Conservation (phyloP, 2,797 vertebrate species). For the Coregonus suidteri region DNA sequence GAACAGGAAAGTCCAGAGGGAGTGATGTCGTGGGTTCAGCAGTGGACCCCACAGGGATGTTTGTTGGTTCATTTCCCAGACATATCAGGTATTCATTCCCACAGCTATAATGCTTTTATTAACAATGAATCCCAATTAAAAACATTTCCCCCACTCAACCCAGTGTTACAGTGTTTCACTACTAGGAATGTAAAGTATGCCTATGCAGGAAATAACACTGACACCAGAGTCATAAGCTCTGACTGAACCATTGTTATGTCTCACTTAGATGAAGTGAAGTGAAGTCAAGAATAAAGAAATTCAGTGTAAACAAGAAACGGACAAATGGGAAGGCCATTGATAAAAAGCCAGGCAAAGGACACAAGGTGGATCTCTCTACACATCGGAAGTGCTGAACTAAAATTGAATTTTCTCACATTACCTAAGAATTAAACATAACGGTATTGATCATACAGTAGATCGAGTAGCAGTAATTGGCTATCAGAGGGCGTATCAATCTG, state of each 20-base stretch:
- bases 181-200: neutral
- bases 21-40: neutral
- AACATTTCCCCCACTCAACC: neutral
- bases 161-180: neutral
- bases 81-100: constrained; percentile 25
- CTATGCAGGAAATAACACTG: neutral
- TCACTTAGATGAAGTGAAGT: too few relatives aligned
- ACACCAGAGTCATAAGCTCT: too few relatives aligned
- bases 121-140: neutral
- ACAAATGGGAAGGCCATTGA: too few relatives aligned
- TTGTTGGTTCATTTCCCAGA: constrained; percentile 30
- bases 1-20: neutral
- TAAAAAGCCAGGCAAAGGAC: neutral
- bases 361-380: neutral
- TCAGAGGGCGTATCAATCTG: constrained; percentile 4
- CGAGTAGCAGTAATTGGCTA: neutral
- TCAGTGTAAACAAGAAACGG: too few relatives aligned
- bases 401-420: neutral
- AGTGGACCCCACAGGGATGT: constrained; percentile 34
- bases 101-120: neutral
- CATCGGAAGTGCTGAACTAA: neutral
- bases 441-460: neutral
- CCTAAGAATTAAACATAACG: neutral
- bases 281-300: too few relatives aligned
- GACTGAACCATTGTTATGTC: neutral